A percentile compares a stretch with the other conserved stretches of the same genome.
Evolutionary conservation across 2,888 invertebrate genomes (phyloP).

Genomic region (Drosophila mettleri): DNA sequence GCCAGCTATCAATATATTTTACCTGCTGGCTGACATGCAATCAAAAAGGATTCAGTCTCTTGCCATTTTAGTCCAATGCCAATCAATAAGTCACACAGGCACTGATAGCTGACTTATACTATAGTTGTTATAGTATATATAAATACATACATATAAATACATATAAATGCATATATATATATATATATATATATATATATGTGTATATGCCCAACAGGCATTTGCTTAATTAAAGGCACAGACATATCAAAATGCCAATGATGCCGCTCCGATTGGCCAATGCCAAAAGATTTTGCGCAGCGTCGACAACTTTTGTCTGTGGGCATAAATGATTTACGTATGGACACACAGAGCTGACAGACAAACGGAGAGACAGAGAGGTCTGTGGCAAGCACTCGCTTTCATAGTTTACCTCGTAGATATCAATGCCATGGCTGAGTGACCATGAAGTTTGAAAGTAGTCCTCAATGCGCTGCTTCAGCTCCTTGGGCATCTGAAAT

Average conservation of each 20-base stretch:
- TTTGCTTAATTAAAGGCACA: slow-evolving; percentile 77
- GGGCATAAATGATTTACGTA: slow-evolving; percentile 35
- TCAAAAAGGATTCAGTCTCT: slow-evolving; percentile 56
- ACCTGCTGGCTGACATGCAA: slow-evolving; percentile 50
- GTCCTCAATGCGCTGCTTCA: slow-evolving; percentile 98
- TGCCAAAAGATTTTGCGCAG: slow-evolving; percentile 47
- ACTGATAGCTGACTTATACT: slow-evolving; percentile 21
- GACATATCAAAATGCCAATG: slow-evolving; percentile 53
- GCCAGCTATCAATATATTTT: slow-evolving; percentile 9
- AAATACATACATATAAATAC: neutral
- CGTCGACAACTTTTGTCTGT: slow-evolving; percentile 59
- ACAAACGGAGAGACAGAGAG: neutral
- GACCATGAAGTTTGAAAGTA: slow-evolving; percentile 99
- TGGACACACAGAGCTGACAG: slow-evolving; percentile 4
- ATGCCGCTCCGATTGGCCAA: slow-evolving; percentile 17
- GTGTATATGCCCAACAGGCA: slow-evolving; percentile 49
- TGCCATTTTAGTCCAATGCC: slow-evolving; percentile 65
- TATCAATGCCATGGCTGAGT: slow-evolving; percentile 97
- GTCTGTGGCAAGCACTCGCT: neutral
- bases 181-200: slow-evolving; percentile 2
- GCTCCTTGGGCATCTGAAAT: slow-evolving; percentile 92
- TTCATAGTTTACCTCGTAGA: slow-evolving; percentile 92
- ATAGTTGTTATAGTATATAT: neutral
- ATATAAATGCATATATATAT: neutral
- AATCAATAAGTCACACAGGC: slow-evolving; percentile 74